phyloP scores from a whole-genome alignment of 2,113 vertebrate species.

The Serinus canaria region DNA sequence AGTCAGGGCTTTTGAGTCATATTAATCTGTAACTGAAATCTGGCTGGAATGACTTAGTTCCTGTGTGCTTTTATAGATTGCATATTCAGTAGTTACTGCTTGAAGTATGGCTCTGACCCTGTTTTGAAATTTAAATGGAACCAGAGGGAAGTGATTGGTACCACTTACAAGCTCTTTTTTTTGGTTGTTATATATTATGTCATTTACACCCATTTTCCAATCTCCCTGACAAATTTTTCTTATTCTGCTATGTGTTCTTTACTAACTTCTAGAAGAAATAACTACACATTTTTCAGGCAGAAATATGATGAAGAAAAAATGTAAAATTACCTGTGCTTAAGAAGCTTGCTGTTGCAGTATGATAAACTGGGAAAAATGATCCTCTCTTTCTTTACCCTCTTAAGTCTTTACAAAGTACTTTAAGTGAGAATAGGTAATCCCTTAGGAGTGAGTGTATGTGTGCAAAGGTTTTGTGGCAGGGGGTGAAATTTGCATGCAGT shows the following conservation, averaged over 20 bases:
- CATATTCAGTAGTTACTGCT: neutral
- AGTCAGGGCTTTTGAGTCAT: neutral
- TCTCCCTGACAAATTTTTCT: neutral
- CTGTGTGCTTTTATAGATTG: neutral
- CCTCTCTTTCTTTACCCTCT: neutral
- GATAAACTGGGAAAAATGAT: neutral
- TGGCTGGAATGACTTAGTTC: neutral
- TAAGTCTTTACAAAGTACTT: neutral
- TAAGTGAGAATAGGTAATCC: neutral
- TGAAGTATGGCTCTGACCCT: neutral
- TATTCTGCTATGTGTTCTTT: neutral
- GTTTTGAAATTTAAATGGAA: neutral
- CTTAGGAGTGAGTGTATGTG: neutral
- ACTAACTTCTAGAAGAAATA: neutral
- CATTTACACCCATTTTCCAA: neutral
- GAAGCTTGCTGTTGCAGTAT: neutral
- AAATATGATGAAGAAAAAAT: neutral
- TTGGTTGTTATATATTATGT: neutral
- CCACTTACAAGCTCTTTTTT: neutral
- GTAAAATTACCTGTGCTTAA: neutral
- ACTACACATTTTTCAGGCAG: neutral
- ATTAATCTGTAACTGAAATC: neutral
- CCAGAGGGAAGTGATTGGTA: neutral
- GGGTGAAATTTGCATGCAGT: neutral
- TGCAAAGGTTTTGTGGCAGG: neutral